Conservation (phyloP, 2,888 invertebrate genomes). For the Spisula solida region DNA sequence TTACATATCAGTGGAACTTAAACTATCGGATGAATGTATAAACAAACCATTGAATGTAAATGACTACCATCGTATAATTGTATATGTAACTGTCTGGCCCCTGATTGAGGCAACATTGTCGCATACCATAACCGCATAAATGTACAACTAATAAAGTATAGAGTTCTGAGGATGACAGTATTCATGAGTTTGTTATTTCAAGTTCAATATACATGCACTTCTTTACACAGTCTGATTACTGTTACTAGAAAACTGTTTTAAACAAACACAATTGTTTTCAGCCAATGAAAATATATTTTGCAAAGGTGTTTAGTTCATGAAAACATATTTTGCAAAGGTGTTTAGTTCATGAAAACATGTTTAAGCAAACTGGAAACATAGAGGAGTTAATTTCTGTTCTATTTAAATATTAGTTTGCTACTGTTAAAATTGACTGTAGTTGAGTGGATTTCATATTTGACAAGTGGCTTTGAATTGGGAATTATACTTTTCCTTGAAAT, state of each 20-base stretch:
- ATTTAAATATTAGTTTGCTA: no score
- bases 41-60: background rate
- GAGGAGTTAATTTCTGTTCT: no score
- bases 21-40: background rate
- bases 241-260: background rate
- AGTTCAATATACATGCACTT: background rate
- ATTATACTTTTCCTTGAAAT: no score
- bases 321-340: no score
- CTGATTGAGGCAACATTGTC: constrained; percentile 46
- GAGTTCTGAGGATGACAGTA: background rate
- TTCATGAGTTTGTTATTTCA: background rate
- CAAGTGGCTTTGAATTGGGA: no score
- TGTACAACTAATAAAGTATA: background rate
- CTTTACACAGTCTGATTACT: background rate
- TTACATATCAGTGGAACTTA: background rate
- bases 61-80: background rate
- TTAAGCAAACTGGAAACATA: no score
- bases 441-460: no score
- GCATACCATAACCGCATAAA: constrained; percentile 38
- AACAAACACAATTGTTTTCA: background rate
- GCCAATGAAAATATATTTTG: no score
- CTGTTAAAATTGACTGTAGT: no score
- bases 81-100: constrained; percentile 1
- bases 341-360: no score
- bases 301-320: no score